These are phyloP conservation scores for Platynereis dumerilii DNA, from an alignment of 2,888 invertebrate species.

Conservation along the genomic window DNA sequence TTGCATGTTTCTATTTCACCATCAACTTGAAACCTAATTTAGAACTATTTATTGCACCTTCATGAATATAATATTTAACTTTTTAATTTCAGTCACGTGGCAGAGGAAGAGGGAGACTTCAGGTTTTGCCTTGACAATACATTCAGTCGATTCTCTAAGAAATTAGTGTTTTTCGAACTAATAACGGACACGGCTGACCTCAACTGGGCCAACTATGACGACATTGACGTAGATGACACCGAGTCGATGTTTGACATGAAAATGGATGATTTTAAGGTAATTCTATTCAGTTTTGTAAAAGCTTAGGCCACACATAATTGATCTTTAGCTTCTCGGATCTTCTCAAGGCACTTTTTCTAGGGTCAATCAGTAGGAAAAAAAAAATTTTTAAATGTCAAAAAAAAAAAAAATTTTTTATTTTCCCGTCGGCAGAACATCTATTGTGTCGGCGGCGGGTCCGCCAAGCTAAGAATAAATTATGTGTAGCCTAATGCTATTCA, in stretches of 20 bases:
- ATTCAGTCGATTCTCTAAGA: constrained; percentile 81
- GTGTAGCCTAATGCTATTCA: no score
- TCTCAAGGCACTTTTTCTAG: no score
- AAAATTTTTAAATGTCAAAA: neutral
- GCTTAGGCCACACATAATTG: no score
- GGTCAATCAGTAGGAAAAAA: no score
- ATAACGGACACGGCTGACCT: constrained; percentile 48
- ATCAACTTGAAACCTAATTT: no score
- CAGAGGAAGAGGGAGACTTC: constrained; percentile 73
- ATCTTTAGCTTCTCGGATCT: no score
- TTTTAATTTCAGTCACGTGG: constrained; percentile 24
- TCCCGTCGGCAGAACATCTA: neutral
- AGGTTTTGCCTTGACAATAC: constrained; percentile 87
- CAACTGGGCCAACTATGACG: constrained; percentile 17
- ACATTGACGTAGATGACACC: constrained; percentile 29
- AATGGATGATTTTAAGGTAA: constrained; percentile 56
- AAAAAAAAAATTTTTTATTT: neutral
- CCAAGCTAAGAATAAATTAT: no score
- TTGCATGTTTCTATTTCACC: no score
- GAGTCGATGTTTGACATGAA: constrained; percentile 65
- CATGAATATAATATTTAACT: no score
- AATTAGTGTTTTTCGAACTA: constrained; percentile 84
- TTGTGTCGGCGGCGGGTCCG: neutral
- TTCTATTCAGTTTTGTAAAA: neutral
- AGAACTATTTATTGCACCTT: no score